Evolutionary conservation across 2,888 invertebrate genomes (phyloP), one percentile per base, ranked within the genome.

Genomic region (Amphiduros pacificus): DNA sequence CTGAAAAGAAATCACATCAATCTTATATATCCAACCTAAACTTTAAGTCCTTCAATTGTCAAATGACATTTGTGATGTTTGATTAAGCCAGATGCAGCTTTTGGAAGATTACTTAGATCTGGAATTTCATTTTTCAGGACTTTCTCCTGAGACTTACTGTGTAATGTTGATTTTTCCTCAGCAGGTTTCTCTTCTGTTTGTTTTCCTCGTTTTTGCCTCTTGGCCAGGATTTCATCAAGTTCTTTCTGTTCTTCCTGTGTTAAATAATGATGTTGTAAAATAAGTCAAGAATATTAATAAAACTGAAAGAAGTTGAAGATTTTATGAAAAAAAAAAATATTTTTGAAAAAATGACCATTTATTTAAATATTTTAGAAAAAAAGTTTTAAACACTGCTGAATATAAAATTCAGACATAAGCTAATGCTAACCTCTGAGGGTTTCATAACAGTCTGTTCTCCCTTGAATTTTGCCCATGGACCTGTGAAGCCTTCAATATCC

Each of bases 391-490:
- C 11, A 9, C 36, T 36, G 17, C 36, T 11, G 17, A 36, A 36
- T 36, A 36, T 36, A 36, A 36, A 11, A 11, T 36, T 11, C 9
- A 11, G 36, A 17, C 36, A 36, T 36, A 36, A 36, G n/a, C n/a
- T n/a, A 36, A 36, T 36, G 17, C 60, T 44, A 76, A 86, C 87
- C 61, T 94, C 94, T 61, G 90, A 89, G 0, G 99, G 99, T 80
- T 91, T 92, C 77, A 93, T 89, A 0, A 94, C 87, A 60, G 91
- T 89, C 74, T 90, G 87, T 83, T 99, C 98, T 77, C 95, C 94
- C 9, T 89, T 88, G 83, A 88, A 99, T 58, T 92, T 92, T 61
- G 94, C 98, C 99, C 99, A 99, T 0, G 99, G 99, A 0, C 98
- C 99, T 0, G 95, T 85, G 80, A 96, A 99, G 0, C 97, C 97